phyloP scores from a whole-genome alignment of 2,797 vertebrate genomes.

The Amblyopsis hoosieri region DNA sequence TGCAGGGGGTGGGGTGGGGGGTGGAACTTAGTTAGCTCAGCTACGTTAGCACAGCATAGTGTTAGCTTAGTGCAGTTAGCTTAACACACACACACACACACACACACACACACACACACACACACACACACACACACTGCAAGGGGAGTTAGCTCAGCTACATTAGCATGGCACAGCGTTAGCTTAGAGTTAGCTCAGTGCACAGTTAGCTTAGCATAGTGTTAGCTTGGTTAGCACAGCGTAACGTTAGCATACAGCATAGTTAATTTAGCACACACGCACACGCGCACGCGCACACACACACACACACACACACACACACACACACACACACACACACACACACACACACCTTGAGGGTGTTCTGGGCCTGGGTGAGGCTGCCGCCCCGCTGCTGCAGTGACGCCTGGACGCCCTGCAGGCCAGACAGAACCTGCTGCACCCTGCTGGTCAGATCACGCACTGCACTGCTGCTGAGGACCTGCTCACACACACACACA shows the following conservation, averaged over 20 bases:
- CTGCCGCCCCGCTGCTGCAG: constrained; percentile 83
- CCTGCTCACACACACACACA: constrained; percentile 32
- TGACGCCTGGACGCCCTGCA: constrained; percentile 78
- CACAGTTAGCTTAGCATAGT: too few relatives aligned
- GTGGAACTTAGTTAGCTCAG: not conserved
- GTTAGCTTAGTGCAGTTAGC: too few relatives aligned
- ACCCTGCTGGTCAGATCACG: constrained; percentile 75
- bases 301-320: constrained; percentile 63
- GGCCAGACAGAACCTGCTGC: constrained; percentile 77
- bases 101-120: constrained; percentile 84
- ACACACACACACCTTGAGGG: constrained; percentile 83
- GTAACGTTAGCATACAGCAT: too few relatives aligned
- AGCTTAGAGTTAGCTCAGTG: too few relatives aligned
- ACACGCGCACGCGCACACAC: too few relatives aligned
- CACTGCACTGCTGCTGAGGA: constrained; percentile 66
- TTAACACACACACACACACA: too few relatives aligned
- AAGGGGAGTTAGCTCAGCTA: not conserved
- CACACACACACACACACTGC: constrained; percentile 80
- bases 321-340: not conserved
- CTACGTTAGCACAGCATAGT: too few relatives aligned
- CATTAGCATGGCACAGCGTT: too few relatives aligned
- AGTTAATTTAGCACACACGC: too few relatives aligned
- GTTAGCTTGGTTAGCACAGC: too few relatives aligned
- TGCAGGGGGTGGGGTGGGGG: constrained; percentile 45
- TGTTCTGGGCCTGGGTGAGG: constrained; percentile 80